A percentile compares a stretch with the other conserved stretches of the same genome.
phyloP scores from a whole-genome alignment of 2,888 invertebrate genomes.

The Apomyelois bistriatella region DNA sequence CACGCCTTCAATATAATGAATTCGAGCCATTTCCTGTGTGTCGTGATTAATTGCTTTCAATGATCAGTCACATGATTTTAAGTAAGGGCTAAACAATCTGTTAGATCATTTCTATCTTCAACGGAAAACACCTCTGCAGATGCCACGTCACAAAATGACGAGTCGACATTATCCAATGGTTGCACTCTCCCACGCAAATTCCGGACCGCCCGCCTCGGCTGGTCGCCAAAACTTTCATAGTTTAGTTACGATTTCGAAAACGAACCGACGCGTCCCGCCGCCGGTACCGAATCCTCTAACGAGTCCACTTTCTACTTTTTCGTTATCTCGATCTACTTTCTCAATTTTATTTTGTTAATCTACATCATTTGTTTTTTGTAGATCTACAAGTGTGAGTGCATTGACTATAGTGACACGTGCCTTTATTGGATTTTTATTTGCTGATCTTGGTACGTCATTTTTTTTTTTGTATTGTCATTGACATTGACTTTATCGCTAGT shows the following conservation, averaged over 20 bases:
- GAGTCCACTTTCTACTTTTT: constrained; percentile 66
- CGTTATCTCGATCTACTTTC: constrained; percentile 55
- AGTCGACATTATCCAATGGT: constrained; percentile 61
- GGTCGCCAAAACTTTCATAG: constrained; percentile 73
- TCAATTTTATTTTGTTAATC: constrained; percentile 2
- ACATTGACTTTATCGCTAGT: constrained; percentile 2
- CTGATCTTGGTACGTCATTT: constrained; percentile 40
- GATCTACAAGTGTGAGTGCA: constrained; percentile 51
- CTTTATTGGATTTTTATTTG: constrained; percentile 56
- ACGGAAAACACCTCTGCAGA: constrained; percentile 78
- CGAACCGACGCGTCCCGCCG: constrained; percentile 80
- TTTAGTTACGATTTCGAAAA: constrained; percentile 81
- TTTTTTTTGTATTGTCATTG: constrained; percentile 18
- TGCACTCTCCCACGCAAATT: constrained; percentile 71
- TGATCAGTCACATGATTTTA: constrained; percentile 7
- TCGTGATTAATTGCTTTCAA: constrained; percentile 1
- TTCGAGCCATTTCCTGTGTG: neutral
- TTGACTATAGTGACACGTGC: constrained; percentile 49
- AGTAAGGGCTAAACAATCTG: constrained; percentile 15
- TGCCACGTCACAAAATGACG: constrained; percentile 62
- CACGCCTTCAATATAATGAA: neutral
- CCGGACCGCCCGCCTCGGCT: constrained; percentile 70
- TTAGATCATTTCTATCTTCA: constrained; percentile 70
- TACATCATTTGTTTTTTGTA: constrained; percentile 27
- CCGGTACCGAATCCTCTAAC: constrained; percentile 68